Conservation (phyloP, 92 coral and sea anemone species). For the Virgularia gustaviana region DNA sequence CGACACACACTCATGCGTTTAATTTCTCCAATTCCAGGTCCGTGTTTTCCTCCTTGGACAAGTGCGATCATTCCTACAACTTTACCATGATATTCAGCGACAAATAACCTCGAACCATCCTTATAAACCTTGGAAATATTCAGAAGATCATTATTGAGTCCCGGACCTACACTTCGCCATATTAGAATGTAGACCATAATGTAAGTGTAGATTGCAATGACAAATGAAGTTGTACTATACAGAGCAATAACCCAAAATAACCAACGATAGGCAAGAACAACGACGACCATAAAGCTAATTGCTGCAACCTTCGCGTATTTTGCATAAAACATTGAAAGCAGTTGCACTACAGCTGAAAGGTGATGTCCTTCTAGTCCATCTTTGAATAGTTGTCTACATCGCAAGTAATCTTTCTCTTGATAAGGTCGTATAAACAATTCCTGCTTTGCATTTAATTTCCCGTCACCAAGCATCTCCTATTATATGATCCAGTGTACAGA, state of each 20-base stretch:
- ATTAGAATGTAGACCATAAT: too few species aligned
- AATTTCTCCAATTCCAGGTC: slow-evolving; percentile 64
- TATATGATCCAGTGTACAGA: too few species aligned
- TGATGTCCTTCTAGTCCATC: slow-evolving; percentile 62
- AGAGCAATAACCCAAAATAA: too few species aligned
- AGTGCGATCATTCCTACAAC: slow-evolving; percentile 80
- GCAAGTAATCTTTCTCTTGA: slow-evolving; percentile 42
- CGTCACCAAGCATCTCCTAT: too few species aligned
- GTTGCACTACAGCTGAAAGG: slow-evolving; percentile 43
- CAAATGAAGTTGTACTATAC: too few species aligned
- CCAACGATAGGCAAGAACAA: too few species aligned
- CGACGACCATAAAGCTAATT: too few species aligned
- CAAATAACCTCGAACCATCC: slow-evolving; percentile 63
- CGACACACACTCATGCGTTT: slow-evolving; percentile 69
- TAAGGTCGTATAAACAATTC: slow-evolving; percentile 70
- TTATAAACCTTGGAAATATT: slow-evolving; percentile 63
- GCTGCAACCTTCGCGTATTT: too few species aligned
- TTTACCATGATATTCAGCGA: slow-evolving; percentile 62
- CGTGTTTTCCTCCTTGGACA: slow-evolving; percentile 39
- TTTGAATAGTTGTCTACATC: slow-evolving; percentile 64
- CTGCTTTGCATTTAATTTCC: too few species aligned
- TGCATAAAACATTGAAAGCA: too few species aligned
- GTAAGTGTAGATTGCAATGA: too few species aligned
- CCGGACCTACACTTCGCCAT: too few species aligned
- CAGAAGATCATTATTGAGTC: slow-evolving; percentile 58